A percentile compares a stretch with the other conserved stretches of the same genome.
Conservation (phyloP, 53 echinoderm and acorn worm genomes). For the Zoroaster sp. region DNA sequence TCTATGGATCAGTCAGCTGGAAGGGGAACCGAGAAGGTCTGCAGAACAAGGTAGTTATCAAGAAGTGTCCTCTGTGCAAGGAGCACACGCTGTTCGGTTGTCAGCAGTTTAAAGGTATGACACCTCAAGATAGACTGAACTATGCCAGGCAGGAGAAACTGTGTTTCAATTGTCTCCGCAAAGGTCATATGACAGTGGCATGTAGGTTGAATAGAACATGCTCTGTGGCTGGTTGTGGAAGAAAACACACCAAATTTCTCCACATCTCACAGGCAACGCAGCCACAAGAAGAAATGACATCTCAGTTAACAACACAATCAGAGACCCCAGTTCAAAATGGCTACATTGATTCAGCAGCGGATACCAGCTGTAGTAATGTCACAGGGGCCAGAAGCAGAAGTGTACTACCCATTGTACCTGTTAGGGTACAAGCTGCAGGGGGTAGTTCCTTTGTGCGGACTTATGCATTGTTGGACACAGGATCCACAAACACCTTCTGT, state of each 20-base stretch:
- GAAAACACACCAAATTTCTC: constrained; percentile 62
- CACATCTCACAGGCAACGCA: constrained; percentile 16
- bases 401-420: constrained; percentile 51
- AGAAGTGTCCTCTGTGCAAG: constrained; percentile 40
- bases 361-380: constrained; percentile 1
- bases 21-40: too few species aligned
- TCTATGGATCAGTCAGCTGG: too few species aligned
- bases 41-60: neutral
- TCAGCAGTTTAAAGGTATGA: constrained; percentile 51
- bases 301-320: neutral
- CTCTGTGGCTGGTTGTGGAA: too few species aligned
- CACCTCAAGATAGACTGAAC: constrained; percentile 3
- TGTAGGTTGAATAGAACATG: constrained; percentile 29
- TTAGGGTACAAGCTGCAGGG: constrained; percentile 18
- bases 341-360: constrained; percentile 1
- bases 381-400: constrained; percentile 52
- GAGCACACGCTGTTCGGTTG: constrained; percentile 49
- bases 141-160: constrained; percentile 50
- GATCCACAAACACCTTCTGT: constrained; percentile 57
- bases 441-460: constrained; percentile 4
- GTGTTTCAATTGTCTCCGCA: constrained; percentile 61
- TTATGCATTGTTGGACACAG: constrained; percentile 59
- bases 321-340: neutral
- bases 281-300: neutral
- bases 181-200: constrained; percentile 14